These are phyloP conservation scores for Neolamprologus devosi DNA, from an alignment of 2,113 vertebrate species.

Conservation along the genomic window DNA sequence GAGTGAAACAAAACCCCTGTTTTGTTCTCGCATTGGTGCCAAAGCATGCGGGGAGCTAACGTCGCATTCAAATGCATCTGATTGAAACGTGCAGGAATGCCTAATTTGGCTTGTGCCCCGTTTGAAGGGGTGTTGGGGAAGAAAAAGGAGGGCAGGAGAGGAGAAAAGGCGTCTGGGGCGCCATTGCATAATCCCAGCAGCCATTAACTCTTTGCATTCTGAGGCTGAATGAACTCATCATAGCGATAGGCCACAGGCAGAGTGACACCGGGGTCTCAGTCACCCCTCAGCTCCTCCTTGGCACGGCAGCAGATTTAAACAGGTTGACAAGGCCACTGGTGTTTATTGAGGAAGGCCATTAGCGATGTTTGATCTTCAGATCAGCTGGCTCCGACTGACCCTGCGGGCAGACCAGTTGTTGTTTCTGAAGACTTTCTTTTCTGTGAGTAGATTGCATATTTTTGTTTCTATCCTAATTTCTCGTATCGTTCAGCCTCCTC, in stretches of 20 bases:
- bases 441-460: not conserved
- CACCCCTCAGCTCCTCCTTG: slow-evolving; percentile 19
- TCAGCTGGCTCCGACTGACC: slow-evolving; percentile 14
- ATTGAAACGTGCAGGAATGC: slow-evolving; percentile 62
- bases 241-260: slow-evolving; percentile 46
- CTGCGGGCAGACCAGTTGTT: not conserved
- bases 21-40: slow-evolving; percentile 33
- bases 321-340: slow-evolving; percentile 9
- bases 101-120: slow-evolving; percentile 27
- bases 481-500: not conserved
- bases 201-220: slow-evolving; percentile 62
- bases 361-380: slow-evolving; percentile 24
- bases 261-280: slow-evolving; percentile 16
- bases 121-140: not conserved
- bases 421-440: not conserved
- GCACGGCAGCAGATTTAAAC: slow-evolving; percentile 9
- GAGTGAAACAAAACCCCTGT: slow-evolving; percentile 19
- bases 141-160: slow-evolving; percentile 2
- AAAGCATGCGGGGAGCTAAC: slow-evolving; percentile 14
- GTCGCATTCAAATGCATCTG: slow-evolving; percentile 39
- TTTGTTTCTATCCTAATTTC: not conserved
- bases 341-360: slow-evolving; percentile 13
- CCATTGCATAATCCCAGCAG: slow-evolving; percentile 64
- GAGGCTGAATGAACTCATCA: slow-evolving; percentile 59
- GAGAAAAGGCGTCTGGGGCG: slow-evolving; percentile 50